A percentile compares a stretch with the other conserved stretches of the same genome.
Evolutionary conservation across 2,888 invertebrate genomes (phyloP).

Genomic region (Orchestes rusci): DNA sequence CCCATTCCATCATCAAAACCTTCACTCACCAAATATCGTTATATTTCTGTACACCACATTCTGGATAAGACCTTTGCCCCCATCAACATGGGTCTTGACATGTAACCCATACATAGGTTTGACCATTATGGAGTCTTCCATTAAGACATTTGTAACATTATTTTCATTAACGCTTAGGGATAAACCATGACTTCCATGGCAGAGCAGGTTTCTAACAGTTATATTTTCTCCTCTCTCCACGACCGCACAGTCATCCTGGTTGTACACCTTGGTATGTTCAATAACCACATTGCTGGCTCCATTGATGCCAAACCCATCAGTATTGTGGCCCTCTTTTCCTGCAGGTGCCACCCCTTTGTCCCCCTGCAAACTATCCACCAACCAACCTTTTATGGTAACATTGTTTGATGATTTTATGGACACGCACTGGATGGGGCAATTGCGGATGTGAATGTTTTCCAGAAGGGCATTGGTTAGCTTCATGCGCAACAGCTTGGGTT

Average conservation of each 20-base stretch:
- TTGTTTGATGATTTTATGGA: slow-evolving; percentile 6
- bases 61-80: slow-evolving; percentile 12
- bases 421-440: slow-evolving; percentile 11
- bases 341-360: slow-evolving; percentile 13
- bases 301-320: slow-evolving; percentile 15
- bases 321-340: slow-evolving; percentile 17
- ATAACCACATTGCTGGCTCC: slow-evolving; percentile 6
- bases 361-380: slow-evolving; percentile 12
- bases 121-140: slow-evolving; percentile 15
- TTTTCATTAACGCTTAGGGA: slow-evolving; percentile 9
- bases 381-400: slow-evolving; percentile 12
- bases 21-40: slow-evolving; percentile 13
- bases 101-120: slow-evolving; percentile 20
- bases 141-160: slow-evolving; percentile 9
- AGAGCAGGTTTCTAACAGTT: slow-evolving; percentile 14
- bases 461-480: slow-evolving; percentile 8
- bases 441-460: slow-evolving; percentile 7
- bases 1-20: background rate
- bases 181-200: slow-evolving; percentile 22
- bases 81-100: slow-evolving; percentile 18
- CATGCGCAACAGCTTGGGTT: slow-evolving; percentile 11
- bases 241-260: slow-evolving; percentile 19
- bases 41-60: slow-evolving; percentile 21
- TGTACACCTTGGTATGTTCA: slow-evolving; percentile 12
- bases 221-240: slow-evolving; percentile 18